Percentiles rank a stretch among this genome's conserved stretches.
Evolutionary conservation across 92 coral and sea anemone species (phyloP).

Genomic region (Umimayanthus kanabou): DNA sequence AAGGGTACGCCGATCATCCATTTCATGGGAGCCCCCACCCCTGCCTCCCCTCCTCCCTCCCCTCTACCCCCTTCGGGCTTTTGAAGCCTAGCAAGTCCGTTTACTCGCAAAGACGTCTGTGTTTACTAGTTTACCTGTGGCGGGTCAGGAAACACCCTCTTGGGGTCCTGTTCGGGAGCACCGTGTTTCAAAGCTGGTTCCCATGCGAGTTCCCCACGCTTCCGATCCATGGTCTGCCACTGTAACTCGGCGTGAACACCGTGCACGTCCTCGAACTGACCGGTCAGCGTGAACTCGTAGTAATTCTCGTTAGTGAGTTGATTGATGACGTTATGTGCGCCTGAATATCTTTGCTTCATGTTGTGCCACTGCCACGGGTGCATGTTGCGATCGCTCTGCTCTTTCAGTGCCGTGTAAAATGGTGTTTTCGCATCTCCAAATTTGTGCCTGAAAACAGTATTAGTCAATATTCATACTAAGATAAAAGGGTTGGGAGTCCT

Average conservation of each 20-base stretch:
- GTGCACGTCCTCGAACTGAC: conserved; percentile 62
- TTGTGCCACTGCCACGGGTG: conserved; percentile 74
- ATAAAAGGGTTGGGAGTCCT: too few species aligned
- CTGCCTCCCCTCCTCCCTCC: too few species aligned
- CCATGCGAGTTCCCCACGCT: not conserved
- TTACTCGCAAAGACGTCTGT: not conserved
- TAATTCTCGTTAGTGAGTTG: conserved; percentile 48
- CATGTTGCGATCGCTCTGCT: conserved; percentile 53
- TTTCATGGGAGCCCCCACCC: too few species aligned
- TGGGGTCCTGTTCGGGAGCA: not conserved
- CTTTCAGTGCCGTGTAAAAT: conserved; percentile 46
- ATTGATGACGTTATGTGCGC: conserved; percentile 31
- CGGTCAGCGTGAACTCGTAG: conserved; percentile 58
- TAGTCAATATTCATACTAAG: too few species aligned
- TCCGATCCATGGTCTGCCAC: not conserved
- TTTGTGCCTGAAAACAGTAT: not conserved
- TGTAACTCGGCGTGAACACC: conserved; percentile 38
- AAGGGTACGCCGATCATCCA: too few species aligned
- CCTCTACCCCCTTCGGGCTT: too few species aligned
- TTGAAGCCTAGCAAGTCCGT: not conserved
- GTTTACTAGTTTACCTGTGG: not conserved
- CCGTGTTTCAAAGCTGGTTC: not conserved
- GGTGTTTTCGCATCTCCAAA: not conserved
- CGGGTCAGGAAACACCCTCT: not conserved
- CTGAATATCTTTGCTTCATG: not conserved